Base-by-base conservation (phyloP, 2,888 invertebrate species). In the Neoitamus cyanurus region DNA sequence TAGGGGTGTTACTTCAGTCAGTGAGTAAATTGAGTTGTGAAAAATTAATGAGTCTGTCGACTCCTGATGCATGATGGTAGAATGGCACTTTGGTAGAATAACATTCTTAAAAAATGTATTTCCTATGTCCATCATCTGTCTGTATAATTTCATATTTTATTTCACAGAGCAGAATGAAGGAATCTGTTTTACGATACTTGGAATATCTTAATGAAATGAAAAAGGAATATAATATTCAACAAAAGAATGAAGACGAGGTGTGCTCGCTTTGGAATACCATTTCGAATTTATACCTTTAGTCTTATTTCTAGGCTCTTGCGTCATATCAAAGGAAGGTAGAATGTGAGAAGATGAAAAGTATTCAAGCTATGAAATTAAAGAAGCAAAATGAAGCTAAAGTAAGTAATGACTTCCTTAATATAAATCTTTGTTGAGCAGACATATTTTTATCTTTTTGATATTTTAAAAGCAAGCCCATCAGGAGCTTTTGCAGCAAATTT, bases 331-430 rank as follows among this genome's bases (percentile, higher is more conserved):
- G 3, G 15, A 46, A 68, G 30, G 25, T 28, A 6, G 37, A 84
- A 13, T 68, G 46, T 31, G 20, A 80, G 13, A 15, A 68, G 37
- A 11, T 34, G 5, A 42, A 37, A 82, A 72, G 11, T 48, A 73
- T 34, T 4, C 42, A 82, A 28, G 82, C 20, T 42, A 42, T 15
- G 1, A 80, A 42, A 68, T 58, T 80, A 13, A 58, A 85, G 37
- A 85, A 85, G 48, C 82, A 82, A 20, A 68, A 73, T 42, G 69
- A 20, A 30, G 85, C 84, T 9, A 85, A 84, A 69, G 85, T 85
- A 36, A 13, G 0, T 42, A 9, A 37, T 36, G n/a, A 7, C 1
- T 58, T 58, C 11, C 1, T 58, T 58, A n/a, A 30, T 7, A 20
- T 25, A 25, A 48, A 30, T 78, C 2, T 30, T 9, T 48, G 1